Base-by-base conservation (phyloP, 2,113 vertebrate genomes). In the Alethe castanea region DNA sequence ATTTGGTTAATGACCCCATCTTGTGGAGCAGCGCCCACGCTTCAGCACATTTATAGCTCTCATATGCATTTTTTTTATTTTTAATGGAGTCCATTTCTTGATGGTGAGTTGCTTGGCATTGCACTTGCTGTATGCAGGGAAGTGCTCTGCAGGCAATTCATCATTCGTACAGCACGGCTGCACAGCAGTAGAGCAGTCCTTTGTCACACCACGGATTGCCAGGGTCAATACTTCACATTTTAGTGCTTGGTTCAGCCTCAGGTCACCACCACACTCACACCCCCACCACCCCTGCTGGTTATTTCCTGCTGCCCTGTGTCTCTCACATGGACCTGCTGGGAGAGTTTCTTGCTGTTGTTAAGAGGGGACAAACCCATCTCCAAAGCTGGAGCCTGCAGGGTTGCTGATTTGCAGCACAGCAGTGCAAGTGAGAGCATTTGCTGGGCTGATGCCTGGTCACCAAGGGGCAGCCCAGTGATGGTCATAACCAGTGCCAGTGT, bases 141-240 rank as follows among this genome's bases (percentile, higher is more conserved):
- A 52, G 48, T 19, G 45, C 40, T 90, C 67, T 85, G 78, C 65
- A 38, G 79, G 42, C 33, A 12, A 2, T 73, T 42, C 18, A 50
- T 82, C 57, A 29, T 18, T 18, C 1, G 1, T 14, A 0, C 45
- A 2, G 33, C 45, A 4, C 0, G 1, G 9, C n/a, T 40, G 19
- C 16, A 3, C 17, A 40, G 84, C 60, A 60, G 0, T 8, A 12
- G 42, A 33, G 1, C 25, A 47, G 31, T 11, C 35, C 53, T 65
- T 67, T 57, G 28, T 64, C 52, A 40, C 12, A 1, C 31, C 5
- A 1, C 14, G 69, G 16, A 42, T 17, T 9, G 33, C n/a, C n/a
- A 26, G 31, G 33, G 28, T 81, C 48, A 31, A 7, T 19, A 16
- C 28, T 72, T 52, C 29, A 18, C 22, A 1, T 31, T 77, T 57